Evolutionary conservation across 2,797 vertebrate genomes (phyloP), one percentile per base, ranked within the genome.

Genomic region (Tinamus major): DNA sequence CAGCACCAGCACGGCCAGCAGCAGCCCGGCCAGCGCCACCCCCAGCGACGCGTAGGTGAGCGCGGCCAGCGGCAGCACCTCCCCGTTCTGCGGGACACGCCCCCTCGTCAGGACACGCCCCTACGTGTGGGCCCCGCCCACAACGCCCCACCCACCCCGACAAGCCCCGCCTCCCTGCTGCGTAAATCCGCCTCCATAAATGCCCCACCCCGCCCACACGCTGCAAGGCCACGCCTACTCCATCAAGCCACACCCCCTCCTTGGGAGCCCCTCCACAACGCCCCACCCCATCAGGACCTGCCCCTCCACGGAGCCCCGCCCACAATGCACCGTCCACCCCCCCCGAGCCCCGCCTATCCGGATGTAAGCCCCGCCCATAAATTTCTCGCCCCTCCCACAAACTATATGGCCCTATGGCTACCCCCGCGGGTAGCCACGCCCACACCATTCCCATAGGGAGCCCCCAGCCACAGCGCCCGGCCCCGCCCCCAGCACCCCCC

Each of bases 21-120:
- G 92, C 95, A 99, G 98, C 97, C 99, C 98, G 19, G 98, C 97
- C 95, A 99, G 94, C 2, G 98, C 99, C 96, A 99, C 98, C 0
- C 98, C 98, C 10, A 99, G 98, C 4, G 98, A 98, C 87, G 98
- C 98, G 46, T 99, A 99, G 0, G 99, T 99, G 95, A 99, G 97
- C 20, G 98, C 96, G 93, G 98, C 99, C 95, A 99, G 97, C 0
- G 99, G 99, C 79, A 99, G 97, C 92, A 99, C 98, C 97, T 99
- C 99, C 18, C 99, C 99, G 4, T 99, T 99, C 99, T 99, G 97
- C 53, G 78, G 72, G 42, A 77, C 46, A 10, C 46, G 20, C 6
- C 11, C n/a, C n/a, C 55, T 4, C 24, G 65, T 6, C 23, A 46
- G 37, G 44, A 8, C 15, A 35, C 48, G 19, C 49, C 65, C 24